phyloP scores from a whole-genome alignment of 2,113 vertebrate genomes.

The Neodon shergylaensis region DNA sequence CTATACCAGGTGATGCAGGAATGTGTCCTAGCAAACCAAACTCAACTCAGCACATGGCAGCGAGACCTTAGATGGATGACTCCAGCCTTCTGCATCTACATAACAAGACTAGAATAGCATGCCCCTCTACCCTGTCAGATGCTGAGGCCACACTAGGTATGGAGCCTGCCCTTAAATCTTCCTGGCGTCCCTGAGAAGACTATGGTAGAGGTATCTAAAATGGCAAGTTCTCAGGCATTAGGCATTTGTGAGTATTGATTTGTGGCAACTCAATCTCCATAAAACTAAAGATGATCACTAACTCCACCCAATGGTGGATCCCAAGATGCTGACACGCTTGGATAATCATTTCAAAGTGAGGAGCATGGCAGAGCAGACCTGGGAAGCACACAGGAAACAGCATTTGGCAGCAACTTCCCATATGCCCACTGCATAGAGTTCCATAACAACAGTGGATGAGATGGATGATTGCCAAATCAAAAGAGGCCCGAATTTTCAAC shows the following conservation, averaged over 20 bases:
- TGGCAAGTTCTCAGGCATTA: neutral
- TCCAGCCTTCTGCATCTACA: neutral
- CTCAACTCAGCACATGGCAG: neutral
- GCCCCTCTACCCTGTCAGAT: neutral
- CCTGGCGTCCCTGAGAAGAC: neutral
- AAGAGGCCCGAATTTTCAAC: constrained; percentile 37
- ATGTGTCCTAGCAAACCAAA: neutral
- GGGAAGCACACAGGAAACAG: neutral
- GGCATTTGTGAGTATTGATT: no score
- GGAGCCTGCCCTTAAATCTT: neutral
- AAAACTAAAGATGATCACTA: neutral
- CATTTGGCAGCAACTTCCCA: neutral
- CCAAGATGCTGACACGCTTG: neutral
- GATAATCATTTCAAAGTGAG: neutral
- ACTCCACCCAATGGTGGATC: neutral
- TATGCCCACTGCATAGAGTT: neutral
- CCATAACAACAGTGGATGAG: neutral
- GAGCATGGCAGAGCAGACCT: neutral
- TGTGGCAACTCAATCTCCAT: neutral
- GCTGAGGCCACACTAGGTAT: neutral
- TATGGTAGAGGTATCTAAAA: neutral
- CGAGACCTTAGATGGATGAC: neutral
- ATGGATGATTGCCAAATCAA: neutral
- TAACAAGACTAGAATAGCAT: neutral
- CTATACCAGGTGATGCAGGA: neutral